These are phyloP conservation scores for Apodemia zela DNA, from an alignment of 2,888 invertebrate species.

Conservation along the genomic window DNA sequence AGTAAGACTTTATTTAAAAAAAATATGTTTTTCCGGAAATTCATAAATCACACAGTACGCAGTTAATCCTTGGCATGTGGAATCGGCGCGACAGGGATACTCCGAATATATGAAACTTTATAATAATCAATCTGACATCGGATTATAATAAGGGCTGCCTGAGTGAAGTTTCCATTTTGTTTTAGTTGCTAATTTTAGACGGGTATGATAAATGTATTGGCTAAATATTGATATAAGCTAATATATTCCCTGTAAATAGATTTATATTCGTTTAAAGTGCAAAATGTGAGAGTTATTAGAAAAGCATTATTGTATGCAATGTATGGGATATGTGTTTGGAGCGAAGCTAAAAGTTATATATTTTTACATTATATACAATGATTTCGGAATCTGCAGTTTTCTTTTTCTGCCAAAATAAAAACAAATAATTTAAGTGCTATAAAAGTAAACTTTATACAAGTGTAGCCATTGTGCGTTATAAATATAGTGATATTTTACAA, in stretches of 20 bases:
- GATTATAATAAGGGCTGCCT: neutral
- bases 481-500: conserved; percentile 12
- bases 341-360: no score
- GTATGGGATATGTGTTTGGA: no score
- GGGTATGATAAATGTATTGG: neutral
- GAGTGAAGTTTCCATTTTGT: neutral
- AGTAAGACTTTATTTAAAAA: no score
- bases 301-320: no score
- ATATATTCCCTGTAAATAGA: conserved; percentile 7
- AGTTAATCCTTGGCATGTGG: no score
- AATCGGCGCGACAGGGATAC: no score
- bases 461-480: conserved; percentile 11
- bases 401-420: neutral
- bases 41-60: no score
- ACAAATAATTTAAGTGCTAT: neutral
- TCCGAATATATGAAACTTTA: no score
- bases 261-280: neutral
- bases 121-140: neutral
- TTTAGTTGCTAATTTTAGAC: neutral
- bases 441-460: conserved; percentile 1
- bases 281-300: neutral
- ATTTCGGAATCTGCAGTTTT: no score
- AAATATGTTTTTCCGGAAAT: no score
- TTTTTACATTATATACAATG: no score
- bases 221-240: conserved; percentile 4